Percentiles rank a stretch among this genome's conserved stretches.
phyloP scores from a whole-genome alignment of 2,797 vertebrate species.

The Clamator glandarius region DNA sequence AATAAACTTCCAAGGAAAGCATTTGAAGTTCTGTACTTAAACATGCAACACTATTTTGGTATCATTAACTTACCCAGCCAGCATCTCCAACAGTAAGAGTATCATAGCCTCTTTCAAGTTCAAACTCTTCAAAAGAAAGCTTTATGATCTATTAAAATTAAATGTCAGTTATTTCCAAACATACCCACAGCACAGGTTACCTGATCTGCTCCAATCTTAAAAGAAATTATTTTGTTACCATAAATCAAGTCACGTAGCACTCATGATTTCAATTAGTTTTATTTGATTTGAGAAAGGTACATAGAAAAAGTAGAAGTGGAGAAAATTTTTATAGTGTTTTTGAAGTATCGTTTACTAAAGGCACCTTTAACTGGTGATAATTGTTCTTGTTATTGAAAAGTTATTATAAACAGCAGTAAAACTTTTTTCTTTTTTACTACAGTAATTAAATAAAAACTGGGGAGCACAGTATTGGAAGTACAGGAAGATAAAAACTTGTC shows the following conservation, averaged over 20 bases:
- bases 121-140: constrained; percentile 98
- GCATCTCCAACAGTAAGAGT: constrained; percentile 95
- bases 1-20: neutral
- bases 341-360: neutral
- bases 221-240: neutral
- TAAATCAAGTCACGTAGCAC: neutral
- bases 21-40: constrained; percentile 80
- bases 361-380: neutral
- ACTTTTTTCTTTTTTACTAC: neutral
- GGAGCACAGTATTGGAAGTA: neutral
- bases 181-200: neutral
- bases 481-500: neutral
- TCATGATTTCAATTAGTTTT: neutral
- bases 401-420: neutral
- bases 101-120: constrained; percentile 97
- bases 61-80: constrained; percentile 94
- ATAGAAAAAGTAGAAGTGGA: neutral
- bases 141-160: constrained; percentile 89
- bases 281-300: neutral
- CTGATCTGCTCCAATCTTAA: neutral
- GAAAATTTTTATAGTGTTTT: neutral
- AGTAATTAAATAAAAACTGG: neutral
- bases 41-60: constrained; percentile 94
- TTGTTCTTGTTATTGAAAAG: neutral
- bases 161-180: neutral